Base-by-base conservation (phyloP, 1,140 invertebrate species). In the Leucophenga varia region DNA sequence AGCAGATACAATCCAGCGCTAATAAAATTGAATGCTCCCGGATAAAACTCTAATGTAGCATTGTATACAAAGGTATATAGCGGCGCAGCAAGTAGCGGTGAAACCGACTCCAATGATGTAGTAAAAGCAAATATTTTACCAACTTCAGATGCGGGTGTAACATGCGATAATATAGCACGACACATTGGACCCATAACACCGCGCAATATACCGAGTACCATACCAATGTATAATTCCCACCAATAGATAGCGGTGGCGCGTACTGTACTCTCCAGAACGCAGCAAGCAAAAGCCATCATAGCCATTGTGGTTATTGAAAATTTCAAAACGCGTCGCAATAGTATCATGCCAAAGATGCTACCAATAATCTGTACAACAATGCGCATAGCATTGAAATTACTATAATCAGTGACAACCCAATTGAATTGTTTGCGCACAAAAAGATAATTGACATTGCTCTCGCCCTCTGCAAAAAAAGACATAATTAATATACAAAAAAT, bases 111-210 rank as follows among this genome's bases (percentile, higher is more conserved):
- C 47, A 85, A 69, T 0, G 79, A 80, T 4, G 81, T 80, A 52
- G 81, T 81, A 14, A 86, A 55, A 0, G 84, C 82, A 47, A 84
- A 85, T 20, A 84, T 77, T 73, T 81, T 82, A 65, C 86, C 86
- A 43, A 84, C 78, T 68, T 89, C 86, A 25, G 82, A 76, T 4
- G 71, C 28, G 9, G 82, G 80, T 12, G 86, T 77, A 14, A 82
- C 79, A 60, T 87, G 86, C 1, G 86, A 84, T 5, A 88, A 59
- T 40, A 84, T 74, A 1, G 86, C 80, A 36, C 86, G 76, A 28
- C 83, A 79, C 55, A 86, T 78, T 13, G 87, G 84, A 14, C 79
- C 77, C 32, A 81, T 76, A 4, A 84, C 64, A 1, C 78, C 80
- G 47, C 78, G 71, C 56, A 86, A 80, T 37, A 81, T 63, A 36